Conservation (phyloP, 2,113 vertebrate species). For the Semicossyphus pulcher region DNA sequence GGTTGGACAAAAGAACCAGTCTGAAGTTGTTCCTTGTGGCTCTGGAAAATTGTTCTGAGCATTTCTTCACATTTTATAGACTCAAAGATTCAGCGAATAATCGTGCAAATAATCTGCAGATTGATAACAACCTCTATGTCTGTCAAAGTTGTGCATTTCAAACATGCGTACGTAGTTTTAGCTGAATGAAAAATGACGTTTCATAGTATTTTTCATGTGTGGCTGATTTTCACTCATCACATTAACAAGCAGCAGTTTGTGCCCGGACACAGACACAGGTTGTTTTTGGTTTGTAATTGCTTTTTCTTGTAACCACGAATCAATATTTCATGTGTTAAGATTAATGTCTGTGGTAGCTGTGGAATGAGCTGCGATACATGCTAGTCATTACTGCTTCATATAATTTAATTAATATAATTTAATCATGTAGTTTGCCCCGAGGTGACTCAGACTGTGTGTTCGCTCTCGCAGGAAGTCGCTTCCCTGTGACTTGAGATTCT, state of each 20-base stretch:
- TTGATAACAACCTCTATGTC: neutral
- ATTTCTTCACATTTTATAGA: too few relatives aligned
- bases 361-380: conserved; percentile 24
- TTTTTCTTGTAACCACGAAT: conserved; percentile 20
- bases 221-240: too few relatives aligned
- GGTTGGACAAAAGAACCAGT: too few relatives aligned
- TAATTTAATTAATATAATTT: neutral
- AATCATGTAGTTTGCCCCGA: conserved; percentile 15
- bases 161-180: conserved; percentile 8
- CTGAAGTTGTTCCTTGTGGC: too few relatives aligned
- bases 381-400: conserved; percentile 24
- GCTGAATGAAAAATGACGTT: conserved; percentile 8
- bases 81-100: too few relatives aligned
- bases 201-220: too few relatives aligned
- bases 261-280: conserved; percentile 1
- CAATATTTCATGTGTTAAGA: conserved; percentile 52
- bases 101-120: neutral
- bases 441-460: conserved; percentile 8
- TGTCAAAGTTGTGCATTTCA: neutral
- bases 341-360: conserved; percentile 32
- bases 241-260: conserved; percentile 14
- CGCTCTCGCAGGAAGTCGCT: neutral
- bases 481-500: conserved; percentile 16
- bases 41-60: too few relatives aligned
- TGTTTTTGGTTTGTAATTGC: conserved; percentile 41